Base-by-base conservation (phyloP, 1,140 invertebrate genomes). In the Dryas iulia region DNA sequence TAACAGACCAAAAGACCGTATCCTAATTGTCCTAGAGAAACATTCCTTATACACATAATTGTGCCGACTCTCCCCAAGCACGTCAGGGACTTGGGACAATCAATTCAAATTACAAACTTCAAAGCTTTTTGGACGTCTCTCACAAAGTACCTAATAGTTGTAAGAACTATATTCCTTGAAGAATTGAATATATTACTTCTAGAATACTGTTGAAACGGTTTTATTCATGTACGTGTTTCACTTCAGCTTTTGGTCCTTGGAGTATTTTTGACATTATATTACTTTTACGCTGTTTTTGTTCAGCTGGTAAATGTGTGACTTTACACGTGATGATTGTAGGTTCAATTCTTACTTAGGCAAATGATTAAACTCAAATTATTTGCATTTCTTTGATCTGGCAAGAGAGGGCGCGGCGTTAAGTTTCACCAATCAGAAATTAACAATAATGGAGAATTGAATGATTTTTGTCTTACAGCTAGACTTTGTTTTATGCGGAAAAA, bases 51-150 rank as follows among this genome's bases (percentile, higher is more conserved):
- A 21, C 8, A 47, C 39, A 47, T 59, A 39, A 39, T 39, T 10
- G 11, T n/a, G 39, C 23, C 0, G 33, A 47, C 4, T 60, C 39
- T 60, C 8, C 14, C 35, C 30, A 6, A 25, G 11, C 58, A 59
- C 58, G 6, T n/a, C 21, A 39, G 59, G 24, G 59, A 60, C 1
- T 60, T 60, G 57, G 28, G n/a, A 60, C 59, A 39, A 59, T 59
- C 57, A 21, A 39, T 60, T 60, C 59, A 39, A 35, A 39, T 60
- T 39, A 39, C 59, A 11, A 60, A 60, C 58, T 35, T 39, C 35
- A 23, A 39, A 25, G 30, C 26, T 31, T 31, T 59, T 33, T 21
- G 57, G 30, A 31, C 30, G 18, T 47, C 39, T 47, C 39, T 18
- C 10, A 47, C 10, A 12, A 35, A 31, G 14, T 25, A 60, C 23